phyloP scores from a whole-genome alignment of 2,888 invertebrate genomes.

The Acanthopleura granulata region DNA sequence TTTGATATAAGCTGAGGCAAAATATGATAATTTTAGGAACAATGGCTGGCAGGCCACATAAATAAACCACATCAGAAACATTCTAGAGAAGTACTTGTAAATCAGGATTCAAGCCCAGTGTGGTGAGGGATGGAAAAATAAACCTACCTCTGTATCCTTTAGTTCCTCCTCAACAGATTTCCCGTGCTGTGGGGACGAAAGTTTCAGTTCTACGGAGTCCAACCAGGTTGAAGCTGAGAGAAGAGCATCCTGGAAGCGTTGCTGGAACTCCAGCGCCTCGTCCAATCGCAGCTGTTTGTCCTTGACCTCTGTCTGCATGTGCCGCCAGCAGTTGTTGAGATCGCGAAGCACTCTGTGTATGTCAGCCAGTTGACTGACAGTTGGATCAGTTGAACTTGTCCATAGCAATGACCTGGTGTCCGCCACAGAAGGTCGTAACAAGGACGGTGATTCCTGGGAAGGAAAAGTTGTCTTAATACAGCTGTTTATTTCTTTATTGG shows the following conservation, averaged over 20 bases:
- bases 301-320: conserved; percentile 48
- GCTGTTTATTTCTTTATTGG: too few relatives aligned
- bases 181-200: conserved; percentile 46
- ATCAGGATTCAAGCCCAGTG: too few relatives aligned
- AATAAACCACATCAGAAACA: too few relatives aligned
- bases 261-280: conserved; percentile 56
- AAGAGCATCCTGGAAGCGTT: conserved; percentile 59
- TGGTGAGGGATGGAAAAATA: too few relatives aligned
- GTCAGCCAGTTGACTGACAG: conserved; percentile 40
- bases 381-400: neutral
- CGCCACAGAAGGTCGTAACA: neutral
- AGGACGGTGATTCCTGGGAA: neutral
- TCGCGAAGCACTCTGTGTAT: conserved; percentile 44
- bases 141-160: conserved; percentile 57
- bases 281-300: conserved; percentile 52
- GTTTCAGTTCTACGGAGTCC: conserved; percentile 57
- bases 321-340: conserved; percentile 52
- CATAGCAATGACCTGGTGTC: conserved; percentile 1
- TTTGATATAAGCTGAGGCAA: too few relatives aligned
- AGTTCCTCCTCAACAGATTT: conserved; percentile 52
- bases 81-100: too few relatives aligned
- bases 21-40: too few relatives aligned
- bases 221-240: conserved; percentile 60
- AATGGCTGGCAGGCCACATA: too few relatives aligned
- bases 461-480: neutral